Percentiles rank a stretch among this genome's conserved stretches.
Conservation (phyloP, 2,113 vertebrate genomes). For the Xenopus laevis region DNA sequence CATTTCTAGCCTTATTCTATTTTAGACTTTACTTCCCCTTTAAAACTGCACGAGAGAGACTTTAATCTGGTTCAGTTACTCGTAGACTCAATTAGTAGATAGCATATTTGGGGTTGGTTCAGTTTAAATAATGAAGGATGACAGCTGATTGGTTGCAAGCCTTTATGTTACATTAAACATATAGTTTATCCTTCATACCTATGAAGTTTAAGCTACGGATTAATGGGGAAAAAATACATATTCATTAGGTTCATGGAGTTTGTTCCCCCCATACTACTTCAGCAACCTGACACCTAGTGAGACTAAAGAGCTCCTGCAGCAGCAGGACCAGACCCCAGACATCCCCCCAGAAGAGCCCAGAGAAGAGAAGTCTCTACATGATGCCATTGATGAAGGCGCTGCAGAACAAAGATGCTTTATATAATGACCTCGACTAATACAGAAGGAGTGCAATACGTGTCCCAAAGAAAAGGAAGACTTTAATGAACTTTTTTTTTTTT, state of each 20-base stretch:
- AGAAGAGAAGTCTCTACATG: constrained; percentile 38
- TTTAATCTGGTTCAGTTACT: too few species aligned
- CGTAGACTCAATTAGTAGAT: too few species aligned
- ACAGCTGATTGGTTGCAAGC: too few species aligned
- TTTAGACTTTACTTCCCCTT: too few species aligned
- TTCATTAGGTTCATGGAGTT: constrained; percentile 72
- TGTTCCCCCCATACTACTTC: constrained; percentile 82
- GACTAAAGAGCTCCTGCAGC: constrained; percentile 84
- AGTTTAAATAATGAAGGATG: too few species aligned
- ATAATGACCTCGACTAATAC: constrained; percentile 61
- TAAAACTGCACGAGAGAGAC: too few species aligned
- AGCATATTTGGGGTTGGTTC: too few species aligned
- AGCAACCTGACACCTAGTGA: constrained; percentile 87
- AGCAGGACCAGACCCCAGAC: constrained; percentile 57
- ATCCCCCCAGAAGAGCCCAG: constrained; percentile 46
- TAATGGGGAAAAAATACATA: neutral
- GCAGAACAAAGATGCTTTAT: constrained; percentile 74
- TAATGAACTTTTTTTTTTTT: neutral
- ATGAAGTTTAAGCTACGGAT: too few species aligned
- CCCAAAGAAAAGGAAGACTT: neutral
- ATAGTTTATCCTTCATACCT: too few species aligned
- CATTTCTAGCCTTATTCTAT: too few species aligned
- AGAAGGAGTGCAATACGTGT: constrained; percentile 10
- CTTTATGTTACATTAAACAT: too few species aligned
- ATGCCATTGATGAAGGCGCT: constrained; percentile 52